A percentile compares a stretch with the other conserved stretches of the same genome.
phyloP scores from a whole-genome alignment of 2,797 vertebrate species.

The Karalla daura region DNA sequence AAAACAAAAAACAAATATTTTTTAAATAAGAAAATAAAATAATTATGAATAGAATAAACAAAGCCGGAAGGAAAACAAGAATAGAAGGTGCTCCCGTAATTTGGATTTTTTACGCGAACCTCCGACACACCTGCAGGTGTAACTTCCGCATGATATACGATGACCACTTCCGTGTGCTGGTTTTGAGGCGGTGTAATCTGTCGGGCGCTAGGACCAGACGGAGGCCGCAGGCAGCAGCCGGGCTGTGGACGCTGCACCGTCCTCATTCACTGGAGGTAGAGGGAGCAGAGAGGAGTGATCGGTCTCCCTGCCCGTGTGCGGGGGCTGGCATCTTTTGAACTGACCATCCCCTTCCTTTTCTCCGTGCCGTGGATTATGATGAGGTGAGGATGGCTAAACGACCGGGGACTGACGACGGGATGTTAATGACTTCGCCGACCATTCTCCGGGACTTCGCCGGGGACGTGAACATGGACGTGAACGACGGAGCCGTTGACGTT shows the following conservation, averaged over 20 bases:
- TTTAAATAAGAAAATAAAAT: too few relatives aligned
- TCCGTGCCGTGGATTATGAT: slow-evolving; percentile 16
- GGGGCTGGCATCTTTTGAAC: background rate
- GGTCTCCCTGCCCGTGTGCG: background rate
- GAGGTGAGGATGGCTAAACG: slow-evolving; percentile 79
- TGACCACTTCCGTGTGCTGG: background rate
- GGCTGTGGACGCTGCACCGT: too few relatives aligned
- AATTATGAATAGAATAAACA: too few relatives aligned
- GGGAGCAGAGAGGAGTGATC: too few relatives aligned
- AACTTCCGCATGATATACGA: background rate
- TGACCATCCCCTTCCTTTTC: background rate
- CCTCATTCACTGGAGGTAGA: too few relatives aligned
- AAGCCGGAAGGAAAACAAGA: too few relatives aligned
- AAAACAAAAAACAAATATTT: too few relatives aligned
- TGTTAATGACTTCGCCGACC: slow-evolving; percentile 73
- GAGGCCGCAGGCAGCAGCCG: slow-evolving; percentile 7
- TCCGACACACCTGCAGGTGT: slow-evolving; percentile 3
- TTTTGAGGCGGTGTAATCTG: accelerated
- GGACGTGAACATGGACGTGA: slow-evolving; percentile 73
- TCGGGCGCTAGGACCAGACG: slow-evolving; percentile 70
- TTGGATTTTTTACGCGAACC: background rate
- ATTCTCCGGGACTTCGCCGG: slow-evolving; percentile 58
- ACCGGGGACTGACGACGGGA: slow-evolving; percentile 75
- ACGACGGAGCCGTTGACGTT: slow-evolving; percentile 82
- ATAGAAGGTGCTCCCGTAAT: background rate